Percentiles rank a stretch among this genome's conserved stretches.
These are phyloP conservation scores for Drosophila carrolli DNA, from an alignment of 1,140 invertebrate genomes.

Conservation along the genomic window DNA sequence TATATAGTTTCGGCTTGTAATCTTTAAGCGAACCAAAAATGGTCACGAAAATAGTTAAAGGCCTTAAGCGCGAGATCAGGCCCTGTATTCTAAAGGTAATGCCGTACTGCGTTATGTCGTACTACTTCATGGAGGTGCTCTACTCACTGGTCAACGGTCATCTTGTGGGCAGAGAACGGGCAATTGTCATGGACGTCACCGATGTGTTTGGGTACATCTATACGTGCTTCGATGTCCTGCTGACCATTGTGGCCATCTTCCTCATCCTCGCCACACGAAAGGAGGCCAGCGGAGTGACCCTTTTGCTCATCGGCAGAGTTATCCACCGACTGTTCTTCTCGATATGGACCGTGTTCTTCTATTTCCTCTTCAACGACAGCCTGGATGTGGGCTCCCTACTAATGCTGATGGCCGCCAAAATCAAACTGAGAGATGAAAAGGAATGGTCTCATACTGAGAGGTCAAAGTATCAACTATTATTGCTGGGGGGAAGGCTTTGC, in stretches of 20 bases:
- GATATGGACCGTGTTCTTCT: conserved; percentile 18
- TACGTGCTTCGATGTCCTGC: conserved; percentile 14
- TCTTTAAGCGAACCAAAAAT: background rate
- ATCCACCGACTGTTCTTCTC: conserved; percentile 26
- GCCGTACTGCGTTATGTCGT: conserved; percentile 22
- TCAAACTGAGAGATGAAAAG: background rate
- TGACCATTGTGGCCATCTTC: background rate
- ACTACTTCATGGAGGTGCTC: conserved; percentile 16
- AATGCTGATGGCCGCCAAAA: conserved; percentile 32
- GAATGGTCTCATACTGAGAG: background rate
- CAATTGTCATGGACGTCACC: conserved; percentile 16
- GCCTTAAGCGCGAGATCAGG: background rate
- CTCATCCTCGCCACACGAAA: background rate
- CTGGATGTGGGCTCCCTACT: conserved; percentile 42
- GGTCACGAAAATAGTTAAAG: background rate
- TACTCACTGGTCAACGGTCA: background rate
- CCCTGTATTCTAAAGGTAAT: background rate
- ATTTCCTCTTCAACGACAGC: conserved; percentile 32
- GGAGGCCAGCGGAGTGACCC: conserved; percentile 11
- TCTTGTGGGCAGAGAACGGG: conserved; percentile 3
- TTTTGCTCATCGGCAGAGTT: conserved; percentile 34
- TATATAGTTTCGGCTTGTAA: background rate
- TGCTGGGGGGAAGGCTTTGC: conserved; percentile 28
- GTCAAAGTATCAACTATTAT: background rate
- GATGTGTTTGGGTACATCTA: conserved; percentile 14